Evolutionary conservation across 2,797 vertebrate genomes (phyloP).

Genomic region (Ambastaia sidthimunki): DNA sequence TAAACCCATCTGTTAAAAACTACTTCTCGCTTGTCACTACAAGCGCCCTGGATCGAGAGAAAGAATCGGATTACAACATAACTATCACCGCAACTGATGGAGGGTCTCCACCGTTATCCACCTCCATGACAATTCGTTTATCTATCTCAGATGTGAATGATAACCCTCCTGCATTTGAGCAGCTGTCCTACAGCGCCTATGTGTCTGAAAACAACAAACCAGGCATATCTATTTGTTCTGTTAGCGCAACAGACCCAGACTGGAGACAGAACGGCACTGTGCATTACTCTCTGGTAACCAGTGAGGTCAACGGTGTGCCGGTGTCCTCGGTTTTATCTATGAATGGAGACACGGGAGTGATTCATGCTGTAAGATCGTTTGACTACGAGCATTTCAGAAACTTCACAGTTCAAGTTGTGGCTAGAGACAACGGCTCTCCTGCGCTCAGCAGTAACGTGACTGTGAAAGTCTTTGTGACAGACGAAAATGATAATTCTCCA

Average conservation of each 20-base stretch:
- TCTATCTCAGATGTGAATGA: constrained; percentile 67
- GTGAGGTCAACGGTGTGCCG: constrained; percentile 60
- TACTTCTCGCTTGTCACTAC: constrained; percentile 72
- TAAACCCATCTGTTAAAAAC: constrained; percentile 70
- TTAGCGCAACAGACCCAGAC: constrained; percentile 50
- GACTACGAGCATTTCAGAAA: constrained; percentile 71
- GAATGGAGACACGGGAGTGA: constrained; percentile 68
- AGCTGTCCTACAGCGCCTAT: constrained; percentile 48
- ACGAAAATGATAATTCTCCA: constrained; percentile 54
- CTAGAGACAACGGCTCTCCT: constrained; percentile 66
- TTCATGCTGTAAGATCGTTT: constrained; percentile 70
- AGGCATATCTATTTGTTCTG: constrained; percentile 48
- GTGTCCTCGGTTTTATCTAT: constrained; percentile 71
- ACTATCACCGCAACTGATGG: constrained; percentile 69
- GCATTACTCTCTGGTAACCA: constrained; percentile 61
- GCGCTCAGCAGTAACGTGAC: constrained; percentile 63
- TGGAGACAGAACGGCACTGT: constrained; percentile 55
- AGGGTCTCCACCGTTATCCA: constrained; percentile 57
- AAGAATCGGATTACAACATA: constrained; percentile 68
- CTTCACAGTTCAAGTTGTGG: constrained; percentile 67
- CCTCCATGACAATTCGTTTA: constrained; percentile 60
- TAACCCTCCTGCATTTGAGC: constrained; percentile 49
- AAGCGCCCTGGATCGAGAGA: constrained; percentile 69
- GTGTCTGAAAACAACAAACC: constrained; percentile 53
- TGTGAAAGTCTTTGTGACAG: constrained; percentile 59